Base-by-base conservation (phyloP, 2,888 invertebrate genomes). In the Muschampia plurimacula region DNA sequence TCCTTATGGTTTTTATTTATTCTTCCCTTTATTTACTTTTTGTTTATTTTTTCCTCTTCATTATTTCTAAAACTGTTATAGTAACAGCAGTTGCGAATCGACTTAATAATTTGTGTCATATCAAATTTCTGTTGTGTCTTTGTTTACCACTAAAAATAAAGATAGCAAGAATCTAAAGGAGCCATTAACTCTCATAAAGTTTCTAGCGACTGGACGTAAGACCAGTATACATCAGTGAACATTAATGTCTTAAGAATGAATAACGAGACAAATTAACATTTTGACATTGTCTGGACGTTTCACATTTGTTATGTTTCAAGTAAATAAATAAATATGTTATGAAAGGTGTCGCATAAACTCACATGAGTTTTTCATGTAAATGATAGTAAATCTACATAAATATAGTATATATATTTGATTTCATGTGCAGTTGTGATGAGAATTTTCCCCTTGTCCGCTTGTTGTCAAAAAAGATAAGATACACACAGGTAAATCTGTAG, bases 171-270 rank as follows among this genome's bases (percentile, higher is more conserved):
- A 5, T n/a, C 46, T 46, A 46, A 46, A n/a, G 46, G 46, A 46
- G 22, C 10, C 15, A 46, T 44, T 44, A 28, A 15, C 15, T 46
- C 46, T 46, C 2, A 46, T 12, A 13, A 2, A 12, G 13, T 12
- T 46, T 49, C n/a, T 49, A 41, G 41, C 9, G 41, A 7, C 8
- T 41, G n/a, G n/a, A n/a, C n/a, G n/a, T 13, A 9, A 49, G 28
- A 36, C 36, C 36, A 36, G 49, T 65, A 32, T 44, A 52, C 65
- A 52, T 36, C 65, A 52, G 65, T 49, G 65, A 49, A 65, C 49
- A 49, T 1, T 65, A 52, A 4, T 52, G 63, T 46, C 63, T 44
- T 46, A 44, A 64, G 44, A 64, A 28, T 44, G 44, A 64, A 64
- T 64, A 15, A 44, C 22, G 15, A 8, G 46, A 46, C 12, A 28